Conservation (phyloP, 92 coral and sea anemone genomes). For the Bergia sp. region DNA sequence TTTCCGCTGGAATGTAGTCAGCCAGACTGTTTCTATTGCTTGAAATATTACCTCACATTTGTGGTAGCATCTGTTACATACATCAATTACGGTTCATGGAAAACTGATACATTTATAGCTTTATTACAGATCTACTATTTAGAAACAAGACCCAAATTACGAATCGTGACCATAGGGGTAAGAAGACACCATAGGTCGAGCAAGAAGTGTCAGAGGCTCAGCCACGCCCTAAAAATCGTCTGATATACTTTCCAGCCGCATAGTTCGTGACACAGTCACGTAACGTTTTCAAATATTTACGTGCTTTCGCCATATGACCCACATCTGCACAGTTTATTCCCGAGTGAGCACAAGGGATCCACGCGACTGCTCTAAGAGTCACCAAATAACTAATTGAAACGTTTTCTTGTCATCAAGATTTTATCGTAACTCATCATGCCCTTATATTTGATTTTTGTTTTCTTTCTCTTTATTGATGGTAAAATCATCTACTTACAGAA, state of each 20-base stretch:
- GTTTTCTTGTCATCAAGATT: too few species aligned
- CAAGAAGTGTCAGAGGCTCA: neutral
- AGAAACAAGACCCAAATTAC: neutral
- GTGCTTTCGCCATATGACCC: neutral
- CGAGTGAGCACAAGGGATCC: too few species aligned
- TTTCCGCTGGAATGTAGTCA: constrained; percentile 1
- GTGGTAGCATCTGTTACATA: neutral
- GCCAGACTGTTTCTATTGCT: neutral
- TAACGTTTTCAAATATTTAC: neutral
- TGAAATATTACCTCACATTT: neutral
- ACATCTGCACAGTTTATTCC: too few species aligned
- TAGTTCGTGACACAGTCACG: neutral
- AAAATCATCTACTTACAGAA: too few species aligned
- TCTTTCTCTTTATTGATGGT: too few species aligned
- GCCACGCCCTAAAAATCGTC: neutral
- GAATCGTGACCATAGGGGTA: neutral
- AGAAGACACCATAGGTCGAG: neutral
- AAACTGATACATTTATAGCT: too few species aligned
- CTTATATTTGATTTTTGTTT: too few species aligned
- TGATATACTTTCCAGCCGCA: neutral
- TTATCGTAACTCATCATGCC: too few species aligned
- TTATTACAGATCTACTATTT: too few species aligned
- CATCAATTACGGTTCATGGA: neutral
- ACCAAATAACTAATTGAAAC: too few species aligned
- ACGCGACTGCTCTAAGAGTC: too few species aligned